These are phyloP conservation scores for Chionomys nivalis DNA, from an alignment of 2,113 vertebrate species.

Conservation along the genomic window DNA sequence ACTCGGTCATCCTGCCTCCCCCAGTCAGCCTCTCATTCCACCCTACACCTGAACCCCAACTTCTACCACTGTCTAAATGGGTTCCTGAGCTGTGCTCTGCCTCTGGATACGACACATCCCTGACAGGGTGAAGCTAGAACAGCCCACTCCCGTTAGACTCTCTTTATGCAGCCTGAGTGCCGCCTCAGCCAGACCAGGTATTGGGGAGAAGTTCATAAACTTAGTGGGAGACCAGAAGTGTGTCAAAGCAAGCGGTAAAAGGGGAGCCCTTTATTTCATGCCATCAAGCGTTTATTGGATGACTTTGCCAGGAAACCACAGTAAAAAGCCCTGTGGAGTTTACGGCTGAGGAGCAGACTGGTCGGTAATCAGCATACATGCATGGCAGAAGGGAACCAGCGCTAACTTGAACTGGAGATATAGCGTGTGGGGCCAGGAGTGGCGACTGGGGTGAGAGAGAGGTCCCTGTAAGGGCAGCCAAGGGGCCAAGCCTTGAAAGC, in stretches of 20 bases:
- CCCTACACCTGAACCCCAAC: neutral
- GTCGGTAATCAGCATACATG: neutral
- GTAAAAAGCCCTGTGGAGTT: neutral
- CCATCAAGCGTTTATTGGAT: neutral
- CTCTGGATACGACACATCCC: neutral
- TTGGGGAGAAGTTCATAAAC: neutral
- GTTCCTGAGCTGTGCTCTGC: neutral
- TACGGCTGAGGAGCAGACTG: neutral
- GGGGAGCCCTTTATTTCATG: slow-evolving; percentile 20
- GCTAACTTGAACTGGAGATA: neutral
- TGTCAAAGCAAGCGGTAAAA: slow-evolving; percentile 25
- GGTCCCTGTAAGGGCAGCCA: neutral
- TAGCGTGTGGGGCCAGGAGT: neutral
- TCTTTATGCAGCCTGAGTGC: neutral
- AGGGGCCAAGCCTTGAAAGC: neutral
- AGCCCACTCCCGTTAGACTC: neutral
- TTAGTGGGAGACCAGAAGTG: neutral
- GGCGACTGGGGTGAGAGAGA: neutral
- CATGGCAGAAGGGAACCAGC: neutral
- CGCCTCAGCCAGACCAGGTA: neutral
- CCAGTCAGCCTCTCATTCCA: neutral
- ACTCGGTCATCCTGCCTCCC: neutral
- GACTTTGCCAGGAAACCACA: neutral
- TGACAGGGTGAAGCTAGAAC: neutral
- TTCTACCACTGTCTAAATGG: neutral